phyloP scores from a whole-genome alignment of 2,888 invertebrate genomes.

The Phengaris alcon region DNA sequence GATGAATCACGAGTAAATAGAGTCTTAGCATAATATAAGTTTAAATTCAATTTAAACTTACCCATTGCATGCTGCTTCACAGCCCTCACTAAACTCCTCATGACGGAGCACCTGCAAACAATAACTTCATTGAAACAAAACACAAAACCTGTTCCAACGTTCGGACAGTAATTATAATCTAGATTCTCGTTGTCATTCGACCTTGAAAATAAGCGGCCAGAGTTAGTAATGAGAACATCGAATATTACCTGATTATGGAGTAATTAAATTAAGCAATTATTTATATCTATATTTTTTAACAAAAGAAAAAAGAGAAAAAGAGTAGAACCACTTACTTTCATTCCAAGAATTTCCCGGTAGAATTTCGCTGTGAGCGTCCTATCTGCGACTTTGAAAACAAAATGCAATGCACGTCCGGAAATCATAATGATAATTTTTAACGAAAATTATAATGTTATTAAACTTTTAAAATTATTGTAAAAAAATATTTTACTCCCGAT shows the following conservation, averaged over 20 bases:
- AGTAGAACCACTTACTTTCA: conserved; percentile 85
- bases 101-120: conserved; percentile 89
- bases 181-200: conserved; percentile 15
- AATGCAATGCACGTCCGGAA: conserved; percentile 92
- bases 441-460: not conserved
- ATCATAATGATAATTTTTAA: conserved; percentile 58
- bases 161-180: not conserved
- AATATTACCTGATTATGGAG: not conserved
- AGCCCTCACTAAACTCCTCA: conserved; percentile 98
- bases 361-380: conserved; percentile 91
- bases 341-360: conserved; percentile 93
- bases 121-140: not conserved
- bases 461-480: not conserved
- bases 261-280: not conserved
- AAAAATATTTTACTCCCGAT: not conserved
- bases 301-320: not conserved
- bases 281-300: not conserved
- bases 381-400: conserved; percentile 97
- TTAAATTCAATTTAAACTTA: conserved; percentile 53
- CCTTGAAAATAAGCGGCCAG: conserved; percentile 10
- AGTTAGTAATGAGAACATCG: not conserved
- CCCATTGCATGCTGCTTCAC: conserved; percentile 99
- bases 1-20: no score
- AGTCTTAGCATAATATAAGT: no score
- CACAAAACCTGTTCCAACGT: not conserved